A percentile compares a stretch with the other conserved stretches of the same genome.
Conservation (phyloP, 2,888 invertebrate species). For the Chydorus sphaericus region DNA sequence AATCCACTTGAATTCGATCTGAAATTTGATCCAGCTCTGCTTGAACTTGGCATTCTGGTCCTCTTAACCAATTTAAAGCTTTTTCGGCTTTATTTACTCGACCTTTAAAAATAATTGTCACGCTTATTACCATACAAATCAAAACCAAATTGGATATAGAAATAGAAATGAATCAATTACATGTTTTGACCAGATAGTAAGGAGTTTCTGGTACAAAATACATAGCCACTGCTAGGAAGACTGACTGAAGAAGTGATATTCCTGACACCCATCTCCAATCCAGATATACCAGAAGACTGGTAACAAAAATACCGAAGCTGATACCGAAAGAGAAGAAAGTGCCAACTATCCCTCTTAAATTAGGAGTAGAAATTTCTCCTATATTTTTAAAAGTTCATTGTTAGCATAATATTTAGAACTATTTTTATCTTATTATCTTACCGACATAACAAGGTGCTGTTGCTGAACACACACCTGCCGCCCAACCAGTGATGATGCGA, state of each 20-base stretch:
- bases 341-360: slow-evolving; percentile 67
- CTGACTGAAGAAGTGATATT: slow-evolving; percentile 47
- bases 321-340: slow-evolving; percentile 77
- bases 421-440: background rate
- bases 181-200: slow-evolving; percentile 46
- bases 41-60: background rate
- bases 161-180: slow-evolving; percentile 20
- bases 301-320: slow-evolving; percentile 63
- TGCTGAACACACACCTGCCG: slow-evolving; percentile 66
- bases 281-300: slow-evolving; percentile 22
- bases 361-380: slow-evolving; percentile 66
- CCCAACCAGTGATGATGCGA: slow-evolving; percentile 51
- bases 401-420: no score
- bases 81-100: background rate
- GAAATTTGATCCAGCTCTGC: slow-evolving; percentile 6
- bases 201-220: slow-evolving; percentile 82
- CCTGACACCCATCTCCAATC: slow-evolving; percentile 47
- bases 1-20: background rate
- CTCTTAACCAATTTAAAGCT: slow-evolving; percentile 11
- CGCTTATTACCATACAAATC: no score
- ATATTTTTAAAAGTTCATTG: background rate
- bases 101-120: no score
- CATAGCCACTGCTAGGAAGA: slow-evolving; percentile 52
- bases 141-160: background rate
- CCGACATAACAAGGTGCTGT: slow-evolving; percentile 67